A percentile compares a stretch with the other conserved stretches of the same genome.
phyloP scores from a whole-genome alignment of 1,140 invertebrate species.

The Hyphantria cunea region DNA sequence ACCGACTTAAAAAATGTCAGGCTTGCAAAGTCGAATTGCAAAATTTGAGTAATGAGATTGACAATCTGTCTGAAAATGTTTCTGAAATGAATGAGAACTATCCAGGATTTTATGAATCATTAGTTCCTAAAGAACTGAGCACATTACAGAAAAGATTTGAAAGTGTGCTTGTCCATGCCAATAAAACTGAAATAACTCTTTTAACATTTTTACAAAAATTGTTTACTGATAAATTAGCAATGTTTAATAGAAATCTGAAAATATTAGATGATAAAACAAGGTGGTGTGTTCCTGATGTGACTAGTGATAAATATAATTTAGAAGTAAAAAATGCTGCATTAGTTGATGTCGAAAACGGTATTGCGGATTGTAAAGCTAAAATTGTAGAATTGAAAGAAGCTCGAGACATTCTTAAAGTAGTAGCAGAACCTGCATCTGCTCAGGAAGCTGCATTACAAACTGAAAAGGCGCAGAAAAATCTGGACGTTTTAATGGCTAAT shows the following conservation, averaged over 20 bases:
- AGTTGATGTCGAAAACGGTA: conserved; percentile 88
- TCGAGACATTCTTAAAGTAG: conserved; percentile 84
- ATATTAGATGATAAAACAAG: conserved; percentile 93
- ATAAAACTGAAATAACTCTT: conserved; percentile 91
- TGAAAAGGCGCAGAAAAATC: conserved; percentile 85
- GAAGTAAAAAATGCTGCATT: conserved; percentile 94
- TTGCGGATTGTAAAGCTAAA: conserved; percentile 86
- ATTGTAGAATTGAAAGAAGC: conserved; percentile 86
- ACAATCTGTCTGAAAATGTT: conserved; percentile 86
- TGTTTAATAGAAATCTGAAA: conserved; percentile 89
- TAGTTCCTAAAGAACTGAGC: conserved; percentile 90
- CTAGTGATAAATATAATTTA: conserved; percentile 95
- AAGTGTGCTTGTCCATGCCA: conserved; percentile 87
- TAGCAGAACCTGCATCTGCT: conserved; percentile 86
- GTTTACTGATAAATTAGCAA: conserved; percentile 92
- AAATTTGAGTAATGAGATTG: conserved; percentile 85
- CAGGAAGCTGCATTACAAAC: conserved; percentile 85
- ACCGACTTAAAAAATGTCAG: conserved; percentile 88
- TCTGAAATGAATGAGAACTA: conserved; percentile 88
- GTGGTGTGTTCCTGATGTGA: conserved; percentile 95
- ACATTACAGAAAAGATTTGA: conserved; percentile 90
- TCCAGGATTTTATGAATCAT: conserved; percentile 89
- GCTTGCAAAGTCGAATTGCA: conserved; percentile 87
- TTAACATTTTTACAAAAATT: conserved; percentile 93
- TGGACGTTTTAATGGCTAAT: conserved; percentile 86